Conservation (phyloP, 2,888 invertebrate species). For the Kryphioiulus occultus region DNA sequence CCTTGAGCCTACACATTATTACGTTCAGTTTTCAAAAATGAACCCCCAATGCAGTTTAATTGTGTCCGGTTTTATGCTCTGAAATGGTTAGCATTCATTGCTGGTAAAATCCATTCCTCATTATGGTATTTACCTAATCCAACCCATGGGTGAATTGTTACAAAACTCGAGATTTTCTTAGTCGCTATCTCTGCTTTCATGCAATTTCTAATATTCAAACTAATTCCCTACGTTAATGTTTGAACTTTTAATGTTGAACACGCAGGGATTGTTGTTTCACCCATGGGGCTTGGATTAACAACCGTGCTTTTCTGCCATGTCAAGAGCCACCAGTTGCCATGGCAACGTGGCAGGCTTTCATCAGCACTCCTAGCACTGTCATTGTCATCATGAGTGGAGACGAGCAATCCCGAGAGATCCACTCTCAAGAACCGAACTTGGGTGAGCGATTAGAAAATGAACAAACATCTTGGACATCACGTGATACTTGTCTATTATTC, state of each 20-base stretch:
- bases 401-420: slow-evolving; percentile 51
- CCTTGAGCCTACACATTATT: too few relatives aligned
- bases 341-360: slow-evolving; percentile 63
- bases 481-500: too few relatives aligned
- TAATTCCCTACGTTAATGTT: not conserved
- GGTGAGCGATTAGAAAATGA: not conserved
- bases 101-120: too few relatives aligned
- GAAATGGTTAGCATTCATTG: too few relatives aligned
- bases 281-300: slow-evolving; percentile 63
- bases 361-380: slow-evolving; percentile 56
- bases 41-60: too few relatives aligned
- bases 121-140: too few relatives aligned
- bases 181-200: not conserved
- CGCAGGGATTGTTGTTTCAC: slow-evolving; percentile 61
- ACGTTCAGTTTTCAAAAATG: too few relatives aligned
- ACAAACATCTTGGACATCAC: too few relatives aligned
- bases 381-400: slow-evolving; percentile 61
- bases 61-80: too few relatives aligned
- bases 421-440: not conserved
- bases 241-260: not conserved
- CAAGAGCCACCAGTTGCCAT: slow-evolving; percentile 64
- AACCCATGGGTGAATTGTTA: not conserved
- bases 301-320: slow-evolving; percentile 63
- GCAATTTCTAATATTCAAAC: not conserved
- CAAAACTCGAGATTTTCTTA: not conserved